Base-by-base conservation (phyloP, 2,797 vertebrate species). In the Schizothorax lantsangensis region DNA sequence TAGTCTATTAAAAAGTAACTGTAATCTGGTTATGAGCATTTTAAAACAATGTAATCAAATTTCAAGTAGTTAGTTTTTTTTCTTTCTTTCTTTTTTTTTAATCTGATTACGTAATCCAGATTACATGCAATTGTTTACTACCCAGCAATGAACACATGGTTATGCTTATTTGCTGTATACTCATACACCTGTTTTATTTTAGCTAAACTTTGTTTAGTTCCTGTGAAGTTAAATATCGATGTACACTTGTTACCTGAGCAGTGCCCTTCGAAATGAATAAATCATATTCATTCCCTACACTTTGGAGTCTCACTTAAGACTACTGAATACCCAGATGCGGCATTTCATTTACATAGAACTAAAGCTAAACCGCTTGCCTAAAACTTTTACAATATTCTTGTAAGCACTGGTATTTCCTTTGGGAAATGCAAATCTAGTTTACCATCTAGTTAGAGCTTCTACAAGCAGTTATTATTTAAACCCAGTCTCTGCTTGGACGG, bases 261-360 rank as follows among this genome's bases (percentile, higher is more conserved):
- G 21, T n/a, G 23, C 14, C 40, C 71, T 73, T 45, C 21, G 12
- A 12, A 73, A 73, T 26, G 6, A 74, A 74, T 72, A n/a, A n/a
- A 45, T 40, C 12, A 0, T n/a, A 45, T 43, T n/a, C 40, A 43
- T 74, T 30, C 6, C 8, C 72, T 15, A 17, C 12, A 8, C 43
- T 49, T 74, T 74, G 45, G 45, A 49, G 43, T 73, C 71, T 15
- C 71, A 73, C n/a, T 78, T 78, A 40, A 72, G 10, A 72, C 6
- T 43, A 6, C 21, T n/a, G 69, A 72, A 72, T 72, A 43, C 38
- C 38, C 69, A 72, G 12, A 59, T 59, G 33, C 21, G 0, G 4
- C 21, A 26, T 40, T 79, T 40, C 3, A 59, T 78, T 78, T 78
- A 15, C 52, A 57, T 66, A 30, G 4, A 80, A 80, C 79, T 33